phyloP scores from a whole-genome alignment of 2,797 vertebrate genomes.

The Coilia nasus region DNA sequence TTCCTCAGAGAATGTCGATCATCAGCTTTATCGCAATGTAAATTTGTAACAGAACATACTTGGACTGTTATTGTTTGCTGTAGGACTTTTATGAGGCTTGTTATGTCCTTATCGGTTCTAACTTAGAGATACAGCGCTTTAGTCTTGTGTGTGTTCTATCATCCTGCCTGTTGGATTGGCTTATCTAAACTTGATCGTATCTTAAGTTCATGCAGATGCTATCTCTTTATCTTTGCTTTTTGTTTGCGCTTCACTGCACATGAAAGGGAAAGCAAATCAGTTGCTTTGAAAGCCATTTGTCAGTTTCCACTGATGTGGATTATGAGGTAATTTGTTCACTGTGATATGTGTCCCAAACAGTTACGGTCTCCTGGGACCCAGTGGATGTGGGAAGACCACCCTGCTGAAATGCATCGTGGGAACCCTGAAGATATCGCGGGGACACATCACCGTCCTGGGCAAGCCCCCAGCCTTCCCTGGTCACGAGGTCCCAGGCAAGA shows the following conservation, averaged over 20 bases:
- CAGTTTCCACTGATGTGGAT: not conserved
- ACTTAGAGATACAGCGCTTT: not conserved
- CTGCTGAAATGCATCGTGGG: conserved; percentile 82
- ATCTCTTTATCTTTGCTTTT: not conserved
- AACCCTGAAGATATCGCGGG: conserved; percentile 77
- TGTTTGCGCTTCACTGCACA: not conserved
- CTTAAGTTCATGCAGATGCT: not conserved
- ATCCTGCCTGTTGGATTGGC: not conserved
- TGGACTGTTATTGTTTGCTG: not conserved
- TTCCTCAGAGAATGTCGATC: not conserved
- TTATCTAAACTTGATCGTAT: not conserved
- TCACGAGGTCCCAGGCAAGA: conserved; percentile 76
- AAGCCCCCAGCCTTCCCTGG: conserved; percentile 79
- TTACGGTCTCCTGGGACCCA: conserved; percentile 79
- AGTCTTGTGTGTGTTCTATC: not conserved
- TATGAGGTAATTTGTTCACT: not conserved
- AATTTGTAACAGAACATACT: not conserved
- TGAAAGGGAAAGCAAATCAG: not conserved
- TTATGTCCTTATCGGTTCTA: not conserved
- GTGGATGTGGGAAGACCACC: conserved; percentile 81
- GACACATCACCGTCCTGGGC: conserved; percentile 77
- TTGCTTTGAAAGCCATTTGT: not conserved
- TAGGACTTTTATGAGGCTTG: not conserved
- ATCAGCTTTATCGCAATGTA: not conserved
- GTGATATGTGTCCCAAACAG: conserved; percentile 51